Percentiles rank a stretch among this genome's conserved stretches.
phyloP scores from a whole-genome alignment of 2,888 invertebrate genomes.

The Pyralis farinalis region DNA sequence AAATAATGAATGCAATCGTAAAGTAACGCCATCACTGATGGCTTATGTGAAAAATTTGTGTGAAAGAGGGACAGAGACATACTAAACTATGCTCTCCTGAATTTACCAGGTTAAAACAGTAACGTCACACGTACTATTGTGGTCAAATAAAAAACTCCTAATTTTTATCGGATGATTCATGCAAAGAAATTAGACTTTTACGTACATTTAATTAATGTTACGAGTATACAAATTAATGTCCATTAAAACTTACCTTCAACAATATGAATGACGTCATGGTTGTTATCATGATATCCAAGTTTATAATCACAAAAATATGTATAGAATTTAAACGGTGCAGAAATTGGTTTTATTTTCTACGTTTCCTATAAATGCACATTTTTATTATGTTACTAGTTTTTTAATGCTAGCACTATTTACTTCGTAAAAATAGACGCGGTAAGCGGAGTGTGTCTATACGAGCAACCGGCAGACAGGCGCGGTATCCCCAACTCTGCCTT shows the following conservation, averaged over 20 bases:
- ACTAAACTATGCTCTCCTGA: conserved; percentile 12
- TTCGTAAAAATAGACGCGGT: conserved; percentile 47
- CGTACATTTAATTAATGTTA: conserved; percentile 16
- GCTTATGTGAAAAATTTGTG: conserved; percentile 12
- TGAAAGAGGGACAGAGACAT: conserved; percentile 44
- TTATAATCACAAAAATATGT: conserved; percentile 61
- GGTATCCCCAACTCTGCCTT: conserved; percentile 82
- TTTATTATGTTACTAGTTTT: conserved; percentile 32
- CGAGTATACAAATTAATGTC: conserved; percentile 10
- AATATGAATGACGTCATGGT: conserved; percentile 81
- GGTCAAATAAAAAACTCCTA: conserved; percentile 69
- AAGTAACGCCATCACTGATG: conserved; percentile 18
- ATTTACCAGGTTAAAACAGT: conserved; percentile 35
- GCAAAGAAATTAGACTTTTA: conserved; percentile 19
- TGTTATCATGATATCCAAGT: conserved; percentile 79
- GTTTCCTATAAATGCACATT: conserved; percentile 50
- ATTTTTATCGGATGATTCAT: conserved; percentile 45
- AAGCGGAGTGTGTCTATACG: conserved; percentile 64
- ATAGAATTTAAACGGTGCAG: conserved; percentile 25
- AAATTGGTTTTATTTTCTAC: conserved; percentile 39
- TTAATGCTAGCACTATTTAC: conserved; percentile 40
- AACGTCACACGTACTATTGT: conserved; percentile 61
- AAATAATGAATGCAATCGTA: conserved; percentile 13
- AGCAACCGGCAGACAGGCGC: conserved; percentile 79
- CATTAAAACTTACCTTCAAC: conserved; percentile 63